phyloP scores from a whole-genome alignment of 2,113 vertebrate genomes.

The Paratilapia polleni region DNA sequence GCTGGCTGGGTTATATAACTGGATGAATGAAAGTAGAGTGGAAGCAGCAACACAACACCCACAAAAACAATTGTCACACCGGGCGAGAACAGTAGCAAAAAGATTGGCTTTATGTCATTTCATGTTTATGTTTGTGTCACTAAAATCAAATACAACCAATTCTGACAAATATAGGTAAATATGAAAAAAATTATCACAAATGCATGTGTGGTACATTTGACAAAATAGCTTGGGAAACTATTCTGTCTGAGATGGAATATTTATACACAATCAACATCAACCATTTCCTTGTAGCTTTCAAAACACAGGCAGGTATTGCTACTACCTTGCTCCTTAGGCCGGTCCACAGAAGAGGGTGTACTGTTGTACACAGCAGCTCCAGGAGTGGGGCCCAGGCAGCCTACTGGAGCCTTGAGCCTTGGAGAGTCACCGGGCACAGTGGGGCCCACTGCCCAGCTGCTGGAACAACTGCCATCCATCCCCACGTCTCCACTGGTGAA shows the following conservation, averaged over 20 bases:
- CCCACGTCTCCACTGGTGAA: slow-evolving; percentile 85
- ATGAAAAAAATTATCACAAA: background rate
- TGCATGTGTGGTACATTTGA: background rate
- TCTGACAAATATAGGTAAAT: background rate
- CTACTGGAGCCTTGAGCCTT: slow-evolving; percentile 82
- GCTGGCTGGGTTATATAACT: slow-evolving; percentile 49
- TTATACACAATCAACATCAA: too few species aligned
- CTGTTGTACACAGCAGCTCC: slow-evolving; percentile 89
- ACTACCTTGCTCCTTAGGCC: slow-evolving; percentile 89
- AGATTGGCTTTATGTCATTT: background rate
- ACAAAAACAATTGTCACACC: slow-evolving; percentile 35
- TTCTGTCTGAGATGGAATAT: background rate
- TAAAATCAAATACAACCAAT: background rate
- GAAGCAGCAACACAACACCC: slow-evolving; percentile 40
- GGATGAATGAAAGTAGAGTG: slow-evolving; percentile 37
- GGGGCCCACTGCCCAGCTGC: slow-evolving; percentile 86
- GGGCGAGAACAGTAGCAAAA: background rate
- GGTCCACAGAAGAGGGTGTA: slow-evolving; percentile 82
- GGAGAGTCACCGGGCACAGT: slow-evolving; percentile 83
- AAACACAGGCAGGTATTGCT: background rate
- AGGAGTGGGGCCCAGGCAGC: slow-evolving; percentile 86
- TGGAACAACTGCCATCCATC: slow-evolving; percentile 89
- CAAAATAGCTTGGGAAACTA: background rate
- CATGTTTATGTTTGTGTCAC: too few species aligned
- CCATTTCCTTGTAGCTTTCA: background rate